phyloP scores from a whole-genome alignment of 2,797 vertebrate species.

The Ceryle rudis region DNA sequence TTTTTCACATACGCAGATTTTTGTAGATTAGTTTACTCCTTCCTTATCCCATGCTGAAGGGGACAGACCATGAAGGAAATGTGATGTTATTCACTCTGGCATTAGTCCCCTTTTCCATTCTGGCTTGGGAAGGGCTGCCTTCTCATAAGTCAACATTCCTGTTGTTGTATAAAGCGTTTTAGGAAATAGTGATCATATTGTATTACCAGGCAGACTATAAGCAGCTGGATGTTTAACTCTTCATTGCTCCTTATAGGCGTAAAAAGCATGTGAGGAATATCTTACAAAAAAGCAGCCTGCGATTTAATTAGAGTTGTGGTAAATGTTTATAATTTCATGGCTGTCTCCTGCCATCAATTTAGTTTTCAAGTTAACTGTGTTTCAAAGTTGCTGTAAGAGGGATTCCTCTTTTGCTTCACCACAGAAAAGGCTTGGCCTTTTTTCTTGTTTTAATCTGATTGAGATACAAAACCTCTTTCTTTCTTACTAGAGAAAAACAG shows the following conservation, averaged over 20 bases:
- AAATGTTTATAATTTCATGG: background rate
- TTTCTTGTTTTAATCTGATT: conserved; percentile 63
- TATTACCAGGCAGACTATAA: background rate
- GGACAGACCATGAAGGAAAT: background rate
- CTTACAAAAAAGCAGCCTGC: background rate
- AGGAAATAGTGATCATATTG: background rate
- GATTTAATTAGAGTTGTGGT: background rate
- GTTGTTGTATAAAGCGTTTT: background rate
- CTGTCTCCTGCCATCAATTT: background rate
- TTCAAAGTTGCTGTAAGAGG: conserved; percentile 18
- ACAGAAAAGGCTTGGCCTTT: conserved; percentile 49
- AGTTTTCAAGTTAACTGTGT: background rate
- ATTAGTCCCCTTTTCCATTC: conserved; percentile 24
- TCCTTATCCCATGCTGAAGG: background rate
- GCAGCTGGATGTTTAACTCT: background rate
- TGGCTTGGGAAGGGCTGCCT: background rate
- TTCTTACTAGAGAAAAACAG: conserved; percentile 68
- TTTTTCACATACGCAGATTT: background rate
- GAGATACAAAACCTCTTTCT: conserved; percentile 48
- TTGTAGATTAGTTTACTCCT: background rate
- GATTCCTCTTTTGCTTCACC: conserved; percentile 58
- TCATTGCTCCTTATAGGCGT: background rate
- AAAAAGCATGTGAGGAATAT: background rate
- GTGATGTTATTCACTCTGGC: background rate
- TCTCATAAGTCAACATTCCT: conserved; percentile 5